Percentiles rank a stretch among this genome's conserved stretches.
Conservation (phyloP, 2,888 invertebrate genomes). For the Eledone cirrhosa region DNA sequence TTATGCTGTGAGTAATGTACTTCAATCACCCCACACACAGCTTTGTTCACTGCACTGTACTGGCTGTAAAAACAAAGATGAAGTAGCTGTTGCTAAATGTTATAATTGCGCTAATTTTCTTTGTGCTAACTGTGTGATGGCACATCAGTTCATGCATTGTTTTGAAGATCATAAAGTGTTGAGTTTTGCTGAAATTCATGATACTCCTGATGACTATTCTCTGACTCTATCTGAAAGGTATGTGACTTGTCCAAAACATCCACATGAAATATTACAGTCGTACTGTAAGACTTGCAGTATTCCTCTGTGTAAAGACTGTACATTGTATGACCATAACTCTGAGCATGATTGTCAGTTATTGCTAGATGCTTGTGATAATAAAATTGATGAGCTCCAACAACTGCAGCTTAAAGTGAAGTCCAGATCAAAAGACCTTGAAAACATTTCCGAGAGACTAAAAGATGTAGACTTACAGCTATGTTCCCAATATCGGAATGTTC, state of each 20-base stretch:
- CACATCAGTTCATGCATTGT: constrained; percentile 98
- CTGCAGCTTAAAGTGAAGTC: constrained; percentile 82
- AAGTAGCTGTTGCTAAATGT: constrained; percentile 93
- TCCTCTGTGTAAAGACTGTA: constrained; percentile 95
- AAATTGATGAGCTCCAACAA: constrained; percentile 81
- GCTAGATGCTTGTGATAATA: constrained; percentile 70
- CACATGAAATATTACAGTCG: constrained; percentile 88
- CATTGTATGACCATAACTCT: constrained; percentile 75
- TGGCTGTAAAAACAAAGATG: constrained; percentile 94
- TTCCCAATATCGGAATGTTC: constrained; percentile 69
- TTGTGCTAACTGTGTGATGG: constrained; percentile 97
- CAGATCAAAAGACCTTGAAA: constrained; percentile 87
- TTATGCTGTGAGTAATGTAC: constrained; percentile 71
- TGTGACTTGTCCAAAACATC: constrained; percentile 86
- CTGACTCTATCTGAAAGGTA: constrained; percentile 50
- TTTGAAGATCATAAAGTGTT: constrained; percentile 95
- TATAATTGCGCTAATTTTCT: constrained; percentile 96
- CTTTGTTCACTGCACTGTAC: constrained; percentile 77
- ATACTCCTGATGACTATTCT: constrained; percentile 68
- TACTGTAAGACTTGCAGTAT: constrained; percentile 93
- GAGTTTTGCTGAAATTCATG: constrained; percentile 70
- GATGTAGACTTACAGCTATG: constrained; percentile 72
- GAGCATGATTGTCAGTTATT: constrained; percentile 61
- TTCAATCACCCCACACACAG: constrained; percentile 61
- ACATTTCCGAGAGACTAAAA: constrained; percentile 86